Evolutionary conservation across 2,797 vertebrate genomes (phyloP), one percentile per base, ranked within the genome.

Genomic region (Urosaurus nigricauda): DNA sequence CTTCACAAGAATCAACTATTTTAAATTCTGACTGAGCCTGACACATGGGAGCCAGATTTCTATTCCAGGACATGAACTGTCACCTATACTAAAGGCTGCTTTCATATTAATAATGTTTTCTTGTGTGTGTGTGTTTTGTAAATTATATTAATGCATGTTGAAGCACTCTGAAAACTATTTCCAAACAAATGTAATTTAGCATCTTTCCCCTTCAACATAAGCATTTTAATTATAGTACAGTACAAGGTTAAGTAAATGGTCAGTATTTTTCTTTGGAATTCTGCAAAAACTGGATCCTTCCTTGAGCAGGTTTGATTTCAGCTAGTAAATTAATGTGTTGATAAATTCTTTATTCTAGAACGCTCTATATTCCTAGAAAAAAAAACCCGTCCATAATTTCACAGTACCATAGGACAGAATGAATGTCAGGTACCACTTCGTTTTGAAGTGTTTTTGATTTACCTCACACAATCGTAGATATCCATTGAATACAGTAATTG

Each of bases 131-230:
- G n/a, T n/a, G n/a, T n/a, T n/a, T 94, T 97, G 96, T 95, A 97
- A 97, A 96, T 94, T 93, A 90, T 93, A 88, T 89, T 87, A 94
- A 96, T 96, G 94, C 83, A 92, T 88, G 82, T 94, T 94, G 87
- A 95, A 95, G 91, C 96, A 93, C 92, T 96, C 79, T 7, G 87
- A 91, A 92, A 77, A 94, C 88, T 92, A 93, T 93, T 97, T 94
- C 89, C 93, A 94, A 94, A 96, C 89, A 91, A 94, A 93, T 90
- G 87, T 81, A 83, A 79, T 84, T 89, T 78, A 93, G 87, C 89
- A 94, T 84, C 85, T 83, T 92, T 94, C 63, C 92, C 87, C 29
- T 93, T 87, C 88, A 93, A 88, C 90, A 85, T 86, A 87, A 92
- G 7, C 78, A 88, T 90, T 85, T 91, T 83, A n/a, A 84, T 58